A percentile compares a stretch with the other conserved stretches of the same genome.
phyloP scores from a whole-genome alignment of 2,888 invertebrate species.

The Uloborus plumipes region DNA sequence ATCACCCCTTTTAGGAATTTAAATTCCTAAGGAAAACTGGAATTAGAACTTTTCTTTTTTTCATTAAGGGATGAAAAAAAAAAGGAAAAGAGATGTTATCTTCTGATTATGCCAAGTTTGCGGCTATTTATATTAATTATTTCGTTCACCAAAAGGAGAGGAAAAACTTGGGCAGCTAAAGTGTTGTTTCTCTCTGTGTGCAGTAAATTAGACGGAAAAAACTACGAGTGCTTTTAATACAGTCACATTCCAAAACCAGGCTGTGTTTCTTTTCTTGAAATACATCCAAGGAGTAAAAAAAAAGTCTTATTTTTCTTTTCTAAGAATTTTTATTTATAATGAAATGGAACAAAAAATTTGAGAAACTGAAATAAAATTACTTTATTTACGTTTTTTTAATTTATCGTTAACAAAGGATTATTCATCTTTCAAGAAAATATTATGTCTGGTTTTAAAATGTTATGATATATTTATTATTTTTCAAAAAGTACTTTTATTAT shows the following conservation, averaged over 20 bases:
- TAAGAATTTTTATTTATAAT: too few species aligned
- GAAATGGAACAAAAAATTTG: conserved; percentile 5
- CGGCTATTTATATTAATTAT: conserved; percentile 43
- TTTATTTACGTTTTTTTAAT: conserved; percentile 30
- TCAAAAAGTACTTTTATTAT: too few species aligned
- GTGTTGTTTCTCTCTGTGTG: conserved; percentile 19
- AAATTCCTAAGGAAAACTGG: too few species aligned
- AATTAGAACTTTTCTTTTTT: too few species aligned
- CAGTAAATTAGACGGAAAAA: conserved; percentile 35
- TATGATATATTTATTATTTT: too few species aligned
- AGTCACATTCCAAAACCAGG: conserved; percentile 17
- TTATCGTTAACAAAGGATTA: neutral
- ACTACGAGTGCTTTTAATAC: conserved; percentile 21
- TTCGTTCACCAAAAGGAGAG: neutral
- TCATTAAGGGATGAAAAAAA: conserved; percentile 4
- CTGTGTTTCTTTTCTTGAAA: conserved; percentile 4
- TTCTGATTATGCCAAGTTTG: conserved; percentile 22
- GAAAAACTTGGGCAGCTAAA: conserved; percentile 3
- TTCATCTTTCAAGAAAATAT: too few species aligned
- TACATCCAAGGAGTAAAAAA: neutral
- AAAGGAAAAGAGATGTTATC: conserved; percentile 7
- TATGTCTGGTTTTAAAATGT: too few species aligned
- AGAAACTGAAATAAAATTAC: conserved; percentile 24
- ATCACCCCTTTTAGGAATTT: neutral
- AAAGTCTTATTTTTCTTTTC: neutral